phyloP scores from a whole-genome alignment of 1,140 invertebrate genomes.

The Aphaenogaster floridana region DNA sequence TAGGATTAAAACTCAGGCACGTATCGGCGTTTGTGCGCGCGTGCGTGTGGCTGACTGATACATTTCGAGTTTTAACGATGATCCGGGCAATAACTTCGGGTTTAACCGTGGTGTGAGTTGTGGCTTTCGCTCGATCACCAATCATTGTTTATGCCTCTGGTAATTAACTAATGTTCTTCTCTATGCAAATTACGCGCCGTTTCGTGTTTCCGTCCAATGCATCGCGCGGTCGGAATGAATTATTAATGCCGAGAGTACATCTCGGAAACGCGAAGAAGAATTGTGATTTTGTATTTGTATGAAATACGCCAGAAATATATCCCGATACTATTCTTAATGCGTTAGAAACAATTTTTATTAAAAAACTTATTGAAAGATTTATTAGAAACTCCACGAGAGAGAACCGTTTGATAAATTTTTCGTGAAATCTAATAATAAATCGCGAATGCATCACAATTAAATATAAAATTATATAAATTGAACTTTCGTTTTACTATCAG shows the following conservation, averaged over 20 bases:
- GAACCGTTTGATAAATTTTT: not conserved
- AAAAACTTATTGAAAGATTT: not conserved
- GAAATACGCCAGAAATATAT: not conserved
- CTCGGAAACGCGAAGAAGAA: not conserved
- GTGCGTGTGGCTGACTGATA: constrained; percentile 81
- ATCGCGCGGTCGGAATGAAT: constrained; percentile 44
- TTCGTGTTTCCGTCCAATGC: constrained; percentile 68
- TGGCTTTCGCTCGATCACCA: constrained; percentile 83
- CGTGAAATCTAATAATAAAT: not conserved
- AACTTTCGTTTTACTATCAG: not conserved
- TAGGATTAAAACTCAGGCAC: constrained; percentile 69
- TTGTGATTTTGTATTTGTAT: not conserved
- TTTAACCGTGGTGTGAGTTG: constrained; percentile 85
- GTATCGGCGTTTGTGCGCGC: constrained; percentile 55
- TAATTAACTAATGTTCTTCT: constrained; percentile 87
- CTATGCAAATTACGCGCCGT: constrained; percentile 82
- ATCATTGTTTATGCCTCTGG: constrained; percentile 85
- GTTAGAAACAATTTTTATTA: not conserved
- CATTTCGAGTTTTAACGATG: constrained; percentile 86
- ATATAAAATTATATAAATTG: constrained; percentile 24
- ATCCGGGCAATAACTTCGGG: constrained; percentile 86
- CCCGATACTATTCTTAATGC: not conserved
- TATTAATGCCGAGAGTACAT: constrained; percentile 37
- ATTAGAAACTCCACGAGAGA: not conserved
- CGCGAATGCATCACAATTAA: not conserved